Evolutionary conservation across 2,888 invertebrate species (phyloP).

Genomic region (Mellilla xanthometata): DNA sequence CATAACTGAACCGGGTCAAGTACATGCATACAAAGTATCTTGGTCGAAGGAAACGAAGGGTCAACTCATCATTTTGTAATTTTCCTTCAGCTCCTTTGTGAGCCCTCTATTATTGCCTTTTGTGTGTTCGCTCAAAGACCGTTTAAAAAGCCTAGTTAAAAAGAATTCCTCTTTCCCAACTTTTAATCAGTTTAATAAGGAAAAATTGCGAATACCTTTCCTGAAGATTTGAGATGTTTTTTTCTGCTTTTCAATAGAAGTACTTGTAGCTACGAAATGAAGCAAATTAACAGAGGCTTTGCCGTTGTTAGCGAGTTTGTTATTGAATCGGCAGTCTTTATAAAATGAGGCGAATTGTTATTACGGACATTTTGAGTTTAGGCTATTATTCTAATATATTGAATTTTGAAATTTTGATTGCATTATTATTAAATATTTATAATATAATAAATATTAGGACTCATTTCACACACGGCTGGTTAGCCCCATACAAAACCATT

Average conservation of each 20-base stretch:
- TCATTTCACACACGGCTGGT: too few species aligned
- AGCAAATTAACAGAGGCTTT: neutral
- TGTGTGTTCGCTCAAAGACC: constrained; percentile 41
- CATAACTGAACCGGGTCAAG: constrained; percentile 25
- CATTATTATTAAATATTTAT: too few species aligned
- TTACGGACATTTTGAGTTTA: too few species aligned
- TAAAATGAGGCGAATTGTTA: too few species aligned
- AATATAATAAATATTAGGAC: too few species aligned
- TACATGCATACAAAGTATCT: constrained; percentile 26
- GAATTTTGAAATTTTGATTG: too few species aligned
- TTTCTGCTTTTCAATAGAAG: constrained; percentile 3
- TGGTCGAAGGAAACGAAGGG: constrained; percentile 26
- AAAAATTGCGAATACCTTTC: constrained; percentile 23
- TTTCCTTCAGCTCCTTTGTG: constrained; percentile 31
- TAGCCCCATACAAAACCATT: too few species aligned
- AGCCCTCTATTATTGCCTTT: constrained; percentile 44
- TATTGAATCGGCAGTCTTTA: too few species aligned
- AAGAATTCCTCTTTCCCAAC: constrained; percentile 38
- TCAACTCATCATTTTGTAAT: constrained; percentile 31
- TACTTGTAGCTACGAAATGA: constrained; percentile 8
- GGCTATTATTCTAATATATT: too few species aligned
- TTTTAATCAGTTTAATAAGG: constrained; percentile 31
- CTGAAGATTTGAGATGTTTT: constrained; percentile 16
- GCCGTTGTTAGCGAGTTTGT: too few species aligned
- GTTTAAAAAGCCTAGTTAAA: constrained; percentile 46